Evolutionary conservation across 1,140 invertebrate genomes (phyloP), one percentile per base, ranked within the genome.

Genomic region (Batillaria attramentaria): DNA sequence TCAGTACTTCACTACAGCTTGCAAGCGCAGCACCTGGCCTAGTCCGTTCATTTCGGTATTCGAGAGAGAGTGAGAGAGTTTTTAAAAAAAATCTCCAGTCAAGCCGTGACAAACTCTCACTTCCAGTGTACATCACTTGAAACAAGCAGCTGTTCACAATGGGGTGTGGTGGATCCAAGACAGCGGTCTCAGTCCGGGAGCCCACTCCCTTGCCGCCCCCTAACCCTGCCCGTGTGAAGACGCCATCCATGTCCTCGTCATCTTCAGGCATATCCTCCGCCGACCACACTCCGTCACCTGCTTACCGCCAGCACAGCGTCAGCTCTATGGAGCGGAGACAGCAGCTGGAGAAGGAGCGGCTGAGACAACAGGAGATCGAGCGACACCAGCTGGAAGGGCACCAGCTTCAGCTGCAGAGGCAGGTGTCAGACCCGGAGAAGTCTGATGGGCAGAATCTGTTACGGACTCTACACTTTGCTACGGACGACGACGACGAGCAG

Each of bases 181-280:
- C 4, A 8, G 28, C 13, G 3, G 62, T 6, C 4, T 5, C 28
- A 6, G 16, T 66, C 31, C 5, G 13, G 5, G 62, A 6, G 62
- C 8, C 2, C 5, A 20, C 13, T 10, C 33, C 4, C 6, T 6
- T 10, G 6, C 33, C 28, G 5, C 3, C 33, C 62, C 62, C 4
- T 3, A 24, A 41, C 66, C 2, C 37, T 3, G 35, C 66, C 37
- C 35, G 66, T 20, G 2, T 8, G 24, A 68, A 68, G 66, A 68
- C 66, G 18, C 35, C 66, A 3, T 68, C 66, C 13, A 20, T 41
- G 2, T 68, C 66, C 20, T 68, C 66, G 35, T 68, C 66, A 10
- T n/a, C n/a, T n/a, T 68, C 66, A n/a, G 66, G 66, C 35, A 39
- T 68, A 2, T 68, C 66, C 66, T 68, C 66, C 20, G 39, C 24